Percentiles rank a stretch among this genome's conserved stretches.
These are phyloP conservation scores for Drosophila nannoptera DNA, from an alignment of 1,140 invertebrate species.

Conservation along the genomic window DNA sequence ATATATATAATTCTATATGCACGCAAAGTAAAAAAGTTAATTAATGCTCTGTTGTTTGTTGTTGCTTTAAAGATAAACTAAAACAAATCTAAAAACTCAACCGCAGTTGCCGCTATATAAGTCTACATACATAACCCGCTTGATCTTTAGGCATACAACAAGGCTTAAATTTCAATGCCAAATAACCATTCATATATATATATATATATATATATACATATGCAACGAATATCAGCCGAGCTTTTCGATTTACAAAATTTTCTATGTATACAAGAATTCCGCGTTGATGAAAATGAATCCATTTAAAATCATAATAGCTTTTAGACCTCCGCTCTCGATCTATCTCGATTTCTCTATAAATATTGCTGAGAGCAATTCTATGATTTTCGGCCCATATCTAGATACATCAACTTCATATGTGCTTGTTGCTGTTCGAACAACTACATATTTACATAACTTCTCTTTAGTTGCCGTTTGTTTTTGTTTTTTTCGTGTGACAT, in stretches of 20 bases:
- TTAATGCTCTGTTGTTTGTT: not conserved
- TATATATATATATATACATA: not conserved
- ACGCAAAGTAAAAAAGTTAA: constrained; percentile 5
- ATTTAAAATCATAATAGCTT: no score
- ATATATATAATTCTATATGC: constrained; percentile 18
- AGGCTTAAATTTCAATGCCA: constrained; percentile 2
- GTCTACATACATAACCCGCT: not conserved
- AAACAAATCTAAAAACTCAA: constrained; percentile 1
- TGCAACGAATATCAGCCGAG: not conserved
- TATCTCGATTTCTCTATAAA: not conserved
- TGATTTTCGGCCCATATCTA: constrained; percentile 31
- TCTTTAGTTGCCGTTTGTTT: constrained; percentile 65
- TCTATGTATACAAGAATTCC: not conserved
- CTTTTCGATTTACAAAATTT: not conserved
- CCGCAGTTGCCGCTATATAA: not conserved
- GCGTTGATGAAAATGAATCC: not conserved
- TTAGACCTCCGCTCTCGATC: no score
- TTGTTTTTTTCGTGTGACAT: constrained; percentile 59
- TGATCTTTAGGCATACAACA: constrained; percentile 7
- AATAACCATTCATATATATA: not conserved
- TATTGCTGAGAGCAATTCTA: constrained; percentile 11
- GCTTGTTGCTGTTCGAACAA: constrained; percentile 26
- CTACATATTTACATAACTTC: constrained; percentile 68
- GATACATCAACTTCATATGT: constrained; percentile 45
- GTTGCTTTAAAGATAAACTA: constrained; percentile 3